phyloP scores from a whole-genome alignment of 2,888 invertebrate genomes.

The Metallyticus violacea region DNA sequence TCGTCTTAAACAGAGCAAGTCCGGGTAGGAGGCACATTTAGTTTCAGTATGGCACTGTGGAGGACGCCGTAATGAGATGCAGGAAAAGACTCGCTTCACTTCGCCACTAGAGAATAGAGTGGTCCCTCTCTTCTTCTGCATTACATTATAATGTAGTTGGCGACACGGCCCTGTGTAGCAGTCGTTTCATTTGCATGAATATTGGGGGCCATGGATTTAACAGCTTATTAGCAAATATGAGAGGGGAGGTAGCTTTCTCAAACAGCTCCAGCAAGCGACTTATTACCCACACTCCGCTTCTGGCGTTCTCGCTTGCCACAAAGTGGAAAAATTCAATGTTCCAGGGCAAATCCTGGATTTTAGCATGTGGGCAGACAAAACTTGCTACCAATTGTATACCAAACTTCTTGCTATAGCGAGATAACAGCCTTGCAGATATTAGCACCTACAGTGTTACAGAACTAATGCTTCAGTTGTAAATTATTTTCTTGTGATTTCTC shows the following conservation, averaged over 20 bases:
- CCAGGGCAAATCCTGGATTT: not conserved
- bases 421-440: not conserved
- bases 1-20: not conserved
- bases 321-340: constrained; percentile 9
- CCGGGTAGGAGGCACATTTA: too few species aligned
- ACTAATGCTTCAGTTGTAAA: not conserved
- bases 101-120: not conserved
- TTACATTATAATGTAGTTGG: not conserved
- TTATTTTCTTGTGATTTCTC: not conserved
- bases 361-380: not conserved
- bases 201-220: constrained; percentile 15
- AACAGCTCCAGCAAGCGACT: not conserved
- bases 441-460: not conserved
- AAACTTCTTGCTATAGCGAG: not conserved
- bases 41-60: too few species aligned
- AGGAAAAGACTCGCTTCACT: not conserved
- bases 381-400: not conserved
- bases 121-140: not conserved
- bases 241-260: not conserved
- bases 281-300: not conserved
- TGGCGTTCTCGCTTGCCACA: not conserved
- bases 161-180: not conserved
- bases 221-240: constrained; percentile 6
- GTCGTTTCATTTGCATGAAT: constrained; percentile 17
- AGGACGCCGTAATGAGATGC: constrained; percentile 3